These are phyloP conservation scores for Manduca sexta DNA, from an alignment of 1,140 invertebrate species.

Conservation along the genomic window DNA sequence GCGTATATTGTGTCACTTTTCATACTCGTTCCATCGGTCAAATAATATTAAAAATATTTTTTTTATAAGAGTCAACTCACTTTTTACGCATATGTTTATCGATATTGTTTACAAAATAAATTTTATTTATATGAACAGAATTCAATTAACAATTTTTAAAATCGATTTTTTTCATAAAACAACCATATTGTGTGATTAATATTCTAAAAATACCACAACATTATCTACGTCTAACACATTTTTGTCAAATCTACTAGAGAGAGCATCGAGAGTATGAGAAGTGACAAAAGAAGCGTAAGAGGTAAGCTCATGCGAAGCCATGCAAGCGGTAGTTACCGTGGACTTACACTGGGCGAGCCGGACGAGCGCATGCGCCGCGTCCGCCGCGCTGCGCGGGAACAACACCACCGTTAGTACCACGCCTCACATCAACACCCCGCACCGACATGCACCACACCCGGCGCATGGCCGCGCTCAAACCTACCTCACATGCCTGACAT, in stretches of 20 bases:
- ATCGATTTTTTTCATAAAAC: too few relatives aligned
- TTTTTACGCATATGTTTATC: too few relatives aligned
- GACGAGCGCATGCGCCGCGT: conserved; percentile 86
- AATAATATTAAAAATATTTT: too few relatives aligned
- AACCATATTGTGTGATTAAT: too few relatives aligned
- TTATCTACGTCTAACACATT: too few relatives aligned
- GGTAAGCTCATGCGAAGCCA: conserved; percentile 19
- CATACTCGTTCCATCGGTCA: not conserved
- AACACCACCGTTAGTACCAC: conserved; percentile 48
- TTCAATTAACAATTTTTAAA: too few relatives aligned
- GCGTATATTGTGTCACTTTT: conserved; percentile 5
- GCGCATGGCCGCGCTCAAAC: not conserved
- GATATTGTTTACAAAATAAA: too few relatives aligned
- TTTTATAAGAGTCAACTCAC: too few relatives aligned
- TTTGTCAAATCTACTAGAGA: too few relatives aligned
- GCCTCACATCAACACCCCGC: conserved; percentile 4
- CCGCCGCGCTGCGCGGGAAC: conserved; percentile 52
- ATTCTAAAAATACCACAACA: too few relatives aligned
- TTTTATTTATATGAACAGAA: too few relatives aligned
- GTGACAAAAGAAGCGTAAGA: not conserved
- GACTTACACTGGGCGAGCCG: conserved; percentile 91
- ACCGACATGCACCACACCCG: too few relatives aligned
- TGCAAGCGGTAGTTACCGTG: conserved; percentile 28
- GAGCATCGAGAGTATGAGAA: conserved; percentile 1
- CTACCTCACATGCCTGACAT: not conserved